phyloP scores from a whole-genome alignment of 2,888 invertebrate genomes.

The Epinotia brunnichana region DNA sequence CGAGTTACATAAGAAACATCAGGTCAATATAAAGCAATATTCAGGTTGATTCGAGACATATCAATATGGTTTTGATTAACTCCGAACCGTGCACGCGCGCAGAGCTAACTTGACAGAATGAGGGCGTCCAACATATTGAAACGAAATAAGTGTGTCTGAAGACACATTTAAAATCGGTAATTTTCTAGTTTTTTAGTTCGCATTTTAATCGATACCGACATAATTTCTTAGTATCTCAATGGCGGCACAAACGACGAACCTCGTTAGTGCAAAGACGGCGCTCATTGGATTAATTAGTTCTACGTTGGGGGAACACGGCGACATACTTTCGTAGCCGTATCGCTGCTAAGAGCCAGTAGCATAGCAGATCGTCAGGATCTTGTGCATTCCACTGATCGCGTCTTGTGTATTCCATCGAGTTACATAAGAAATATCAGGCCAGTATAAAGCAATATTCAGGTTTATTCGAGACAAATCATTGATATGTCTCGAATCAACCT shows the following conservation, averaged over 20 bases:
- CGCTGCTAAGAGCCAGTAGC: slow-evolving; percentile 43
- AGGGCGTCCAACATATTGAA: too few species aligned
- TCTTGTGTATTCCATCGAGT: background rate
- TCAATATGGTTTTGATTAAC: too few species aligned
- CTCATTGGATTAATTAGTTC: slow-evolving; percentile 82
- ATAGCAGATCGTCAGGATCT: slow-evolving; percentile 3
- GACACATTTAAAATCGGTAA: background rate
- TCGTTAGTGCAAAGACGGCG: slow-evolving; percentile 77
- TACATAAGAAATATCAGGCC: background rate
- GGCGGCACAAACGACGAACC: slow-evolving; percentile 73
- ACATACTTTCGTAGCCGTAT: slow-evolving; percentile 65
- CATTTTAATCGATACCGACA: slow-evolving; percentile 59
- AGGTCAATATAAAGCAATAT: too few species aligned
- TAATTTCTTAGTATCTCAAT: slow-evolving; percentile 66
- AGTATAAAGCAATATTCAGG: too few species aligned
- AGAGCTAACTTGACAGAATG: too few species aligned
- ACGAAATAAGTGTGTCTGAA: too few species aligned
- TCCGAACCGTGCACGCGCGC: too few species aligned
- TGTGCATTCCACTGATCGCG: too few species aligned
- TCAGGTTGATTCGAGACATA: too few species aligned
- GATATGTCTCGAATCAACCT: too few species aligned
- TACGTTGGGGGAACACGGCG: slow-evolving; percentile 66
- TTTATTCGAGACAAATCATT: too few species aligned
- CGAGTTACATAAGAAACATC: background rate
- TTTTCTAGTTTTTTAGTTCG: background rate